Conservation (phyloP, 2,113 vertebrate species). For the Greenwoodochromis staneri region DNA sequence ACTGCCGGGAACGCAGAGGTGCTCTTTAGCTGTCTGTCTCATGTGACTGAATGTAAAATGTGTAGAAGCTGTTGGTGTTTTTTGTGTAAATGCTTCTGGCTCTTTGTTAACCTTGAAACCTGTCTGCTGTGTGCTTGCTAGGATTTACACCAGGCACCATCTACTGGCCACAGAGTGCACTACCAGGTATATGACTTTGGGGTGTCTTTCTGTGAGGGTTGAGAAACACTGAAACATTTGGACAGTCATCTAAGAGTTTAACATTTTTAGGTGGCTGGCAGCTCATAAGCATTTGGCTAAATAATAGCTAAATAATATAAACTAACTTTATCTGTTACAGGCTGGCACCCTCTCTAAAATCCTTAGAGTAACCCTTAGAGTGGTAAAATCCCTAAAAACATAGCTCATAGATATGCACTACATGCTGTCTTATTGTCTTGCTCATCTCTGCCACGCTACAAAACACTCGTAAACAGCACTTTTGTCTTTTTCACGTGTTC, state of each 20-base stretch:
- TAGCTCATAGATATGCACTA: background rate
- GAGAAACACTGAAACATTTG: background rate
- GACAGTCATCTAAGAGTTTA: background rate
- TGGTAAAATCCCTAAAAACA: background rate
- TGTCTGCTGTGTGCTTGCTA: constrained; percentile 54
- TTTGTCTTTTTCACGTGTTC: background rate
- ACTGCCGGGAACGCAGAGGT: background rate
- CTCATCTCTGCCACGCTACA: background rate
- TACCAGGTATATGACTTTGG: constrained; percentile 79
- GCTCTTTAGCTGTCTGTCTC: background rate
- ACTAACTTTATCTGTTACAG: background rate
- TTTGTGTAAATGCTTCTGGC: constrained; percentile 5
- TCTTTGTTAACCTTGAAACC: constrained; percentile 43
- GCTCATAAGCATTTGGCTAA: background rate
- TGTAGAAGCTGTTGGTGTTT: constrained; percentile 1
- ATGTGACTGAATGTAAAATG: constrained; percentile 14
- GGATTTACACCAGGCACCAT: constrained; percentile 74
- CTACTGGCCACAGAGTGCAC: constrained; percentile 85
- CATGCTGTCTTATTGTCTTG: background rate
- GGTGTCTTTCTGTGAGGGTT: background rate
- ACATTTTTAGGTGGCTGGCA: background rate
- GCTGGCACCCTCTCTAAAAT: background rate
- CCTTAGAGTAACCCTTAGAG: background rate
- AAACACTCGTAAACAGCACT: background rate
- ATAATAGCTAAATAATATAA: background rate